Base-by-base conservation (phyloP, 2,113 vertebrate species). In the Madoqua kirkii region DNA sequence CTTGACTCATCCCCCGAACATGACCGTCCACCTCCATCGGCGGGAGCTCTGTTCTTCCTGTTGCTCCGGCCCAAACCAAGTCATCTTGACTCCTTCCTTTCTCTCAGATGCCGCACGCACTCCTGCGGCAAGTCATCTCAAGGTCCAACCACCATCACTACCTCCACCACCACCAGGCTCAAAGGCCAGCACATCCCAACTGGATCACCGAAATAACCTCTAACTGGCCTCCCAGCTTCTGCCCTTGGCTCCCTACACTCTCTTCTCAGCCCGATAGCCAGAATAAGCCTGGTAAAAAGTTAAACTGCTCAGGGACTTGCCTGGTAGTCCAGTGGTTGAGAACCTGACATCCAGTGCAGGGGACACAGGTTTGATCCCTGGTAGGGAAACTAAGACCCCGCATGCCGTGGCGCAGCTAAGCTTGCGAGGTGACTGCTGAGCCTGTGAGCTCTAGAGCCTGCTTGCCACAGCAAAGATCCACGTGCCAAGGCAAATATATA, bases 141-240 rank as follows among this genome's bases (percentile, higher is more conserved):
- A 1, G 15, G 7, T 45, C 33, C 59, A n/a, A 0, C 60, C 7
- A 0, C 52, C 67, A 19, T 23, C 31, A 2, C 31, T 15, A 1
- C 23, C 33, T 21, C 81, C 12, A 3, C 50, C 3, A 16, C 48
- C 54, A 2, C 29, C 29, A 81, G 21, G 15, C 76, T 19, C 7
- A 64, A 55, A 12, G 14, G 1, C 16, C 60, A 10, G 2, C 60
- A 7, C 6, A 43, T 55, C 87, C 50, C 88, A 12, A 1, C n/a
- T 25, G 25, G 25, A 25, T 11, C 1, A 11, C 3, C 2, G 7
- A 36, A 3, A 0, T 7, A 7, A 48, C 57, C 78, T 27, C 54
- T 6, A 1, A 0, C 31, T 17, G 21, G 33, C 27, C 74, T 14
- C 48, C 59, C 17, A 45, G 82, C 48, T 43, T 52, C 82, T 13